Conservation (phyloP, 2,888 invertebrate genomes). For the Lamellibrachia columna region DNA sequence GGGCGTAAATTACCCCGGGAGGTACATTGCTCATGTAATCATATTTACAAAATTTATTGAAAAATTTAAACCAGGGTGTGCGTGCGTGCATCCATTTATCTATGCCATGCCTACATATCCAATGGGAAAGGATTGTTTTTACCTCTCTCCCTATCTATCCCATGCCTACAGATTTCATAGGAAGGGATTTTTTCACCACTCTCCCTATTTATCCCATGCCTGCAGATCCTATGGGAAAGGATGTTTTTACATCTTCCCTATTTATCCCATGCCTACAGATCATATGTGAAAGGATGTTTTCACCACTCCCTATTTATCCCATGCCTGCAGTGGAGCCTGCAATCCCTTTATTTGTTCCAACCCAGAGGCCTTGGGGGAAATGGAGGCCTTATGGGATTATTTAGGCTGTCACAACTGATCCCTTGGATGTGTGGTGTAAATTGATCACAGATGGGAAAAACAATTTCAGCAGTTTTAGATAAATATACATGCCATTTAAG, state of each 20-base stretch:
- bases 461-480: neutral
- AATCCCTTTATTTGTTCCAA: neutral
- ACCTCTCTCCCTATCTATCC: neutral
- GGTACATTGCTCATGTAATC: neutral
- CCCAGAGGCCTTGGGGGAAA: neutral
- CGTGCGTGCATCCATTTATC: neutral
- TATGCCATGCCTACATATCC: neutral
- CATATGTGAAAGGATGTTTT: neutral
- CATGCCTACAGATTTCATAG: neutral
- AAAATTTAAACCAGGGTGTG: neutral
- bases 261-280: neutral
- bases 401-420: neutral
- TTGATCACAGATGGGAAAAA: neutral
- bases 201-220: neutral
- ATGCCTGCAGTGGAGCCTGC: neutral
- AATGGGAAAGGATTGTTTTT: neutral
- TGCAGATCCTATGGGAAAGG: neutral
- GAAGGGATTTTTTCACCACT: neutral
- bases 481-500: neutral
- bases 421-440: slow-evolving; percentile 6
- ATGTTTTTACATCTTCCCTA: neutral
- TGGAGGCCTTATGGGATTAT: neutral
- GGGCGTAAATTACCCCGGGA: neutral
- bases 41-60: neutral
- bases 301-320: neutral